These are phyloP conservation scores for Onychomys leucogaster DNA, from an alignment of 2,797 vertebrate species.

Conservation along the genomic window DNA sequence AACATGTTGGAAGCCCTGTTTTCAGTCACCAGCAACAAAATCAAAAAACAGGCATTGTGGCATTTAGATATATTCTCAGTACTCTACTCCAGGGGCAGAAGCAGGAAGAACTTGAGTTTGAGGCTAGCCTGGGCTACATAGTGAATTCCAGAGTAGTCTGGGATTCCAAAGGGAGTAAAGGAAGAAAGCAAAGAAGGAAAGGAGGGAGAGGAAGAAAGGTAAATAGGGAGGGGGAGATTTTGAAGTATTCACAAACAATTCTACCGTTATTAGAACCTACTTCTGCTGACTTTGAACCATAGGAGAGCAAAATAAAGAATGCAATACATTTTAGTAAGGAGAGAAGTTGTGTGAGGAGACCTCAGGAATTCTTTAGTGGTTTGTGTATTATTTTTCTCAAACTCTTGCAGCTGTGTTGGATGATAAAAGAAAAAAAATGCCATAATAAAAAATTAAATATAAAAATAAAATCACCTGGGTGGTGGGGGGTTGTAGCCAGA, in stretches of 20 bases:
- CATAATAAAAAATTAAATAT: conserved; percentile 1
- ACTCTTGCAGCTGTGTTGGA: background rate
- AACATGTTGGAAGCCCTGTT: background rate
- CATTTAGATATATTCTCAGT: background rate
- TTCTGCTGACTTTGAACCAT: background rate
- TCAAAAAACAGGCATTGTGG: background rate
- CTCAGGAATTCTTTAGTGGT: background rate
- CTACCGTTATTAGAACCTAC: background rate
- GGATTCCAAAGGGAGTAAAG: background rate
- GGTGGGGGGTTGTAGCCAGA: background rate
- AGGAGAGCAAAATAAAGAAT: background rate
- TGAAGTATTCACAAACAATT: background rate
- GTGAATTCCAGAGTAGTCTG: background rate
- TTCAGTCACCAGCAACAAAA: background rate
- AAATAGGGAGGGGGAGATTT: accelerated
- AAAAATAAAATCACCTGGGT: background rate
- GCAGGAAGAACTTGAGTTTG: background rate
- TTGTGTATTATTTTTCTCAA: background rate
- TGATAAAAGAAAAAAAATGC: background rate
- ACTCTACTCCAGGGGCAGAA: background rate
- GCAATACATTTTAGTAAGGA: background rate
- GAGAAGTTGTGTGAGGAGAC: background rate
- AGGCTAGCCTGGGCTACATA: background rate
- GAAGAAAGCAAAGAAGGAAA: background rate
- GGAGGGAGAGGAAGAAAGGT: background rate